Conservation (phyloP, 2,113 vertebrate genomes). For the Alectura lathami region DNA sequence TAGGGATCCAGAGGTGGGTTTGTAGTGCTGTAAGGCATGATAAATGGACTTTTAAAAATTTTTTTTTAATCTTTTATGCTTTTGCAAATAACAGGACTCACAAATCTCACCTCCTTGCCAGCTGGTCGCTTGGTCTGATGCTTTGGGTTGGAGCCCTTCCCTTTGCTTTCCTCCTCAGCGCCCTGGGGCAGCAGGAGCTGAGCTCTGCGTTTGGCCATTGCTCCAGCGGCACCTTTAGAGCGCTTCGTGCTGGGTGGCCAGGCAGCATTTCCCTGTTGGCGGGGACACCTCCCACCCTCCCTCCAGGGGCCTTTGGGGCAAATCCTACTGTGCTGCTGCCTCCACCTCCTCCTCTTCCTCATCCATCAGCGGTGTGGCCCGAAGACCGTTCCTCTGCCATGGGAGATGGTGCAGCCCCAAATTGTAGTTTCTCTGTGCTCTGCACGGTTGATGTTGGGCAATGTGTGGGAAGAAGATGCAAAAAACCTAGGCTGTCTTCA, state of each 20-base stretch:
- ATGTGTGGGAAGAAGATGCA: rapidly evolving
- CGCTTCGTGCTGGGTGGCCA: background rate
- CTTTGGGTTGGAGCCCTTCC: background rate
- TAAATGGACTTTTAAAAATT: rapidly evolving
- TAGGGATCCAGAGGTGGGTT: rapidly evolving
- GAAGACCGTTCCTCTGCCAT: background rate
- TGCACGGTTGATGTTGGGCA: background rate
- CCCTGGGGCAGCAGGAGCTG: rapidly evolving
- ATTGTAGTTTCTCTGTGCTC: background rate
- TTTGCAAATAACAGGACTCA: background rate
- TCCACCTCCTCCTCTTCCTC: background rate
- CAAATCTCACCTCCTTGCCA: background rate
- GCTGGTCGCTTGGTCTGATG: rapidly evolving
- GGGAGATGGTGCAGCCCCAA: background rate
- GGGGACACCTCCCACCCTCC: background rate
- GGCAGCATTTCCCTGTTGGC: background rate
- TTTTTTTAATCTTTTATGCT: background rate
- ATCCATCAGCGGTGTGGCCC: background rate
- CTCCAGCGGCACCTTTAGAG: background rate
- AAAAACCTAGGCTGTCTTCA: background rate
- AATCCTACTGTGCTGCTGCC: background rate
- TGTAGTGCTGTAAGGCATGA: background rate
- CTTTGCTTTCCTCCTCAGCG: background rate
- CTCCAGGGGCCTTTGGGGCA: background rate
- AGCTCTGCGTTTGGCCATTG: background rate